Percentiles rank a stretch among this genome's conserved stretches.
Evolutionary conservation across 2,888 invertebrate genomes (phyloP).

Genomic region (Chrysodeixis includens): DNA sequence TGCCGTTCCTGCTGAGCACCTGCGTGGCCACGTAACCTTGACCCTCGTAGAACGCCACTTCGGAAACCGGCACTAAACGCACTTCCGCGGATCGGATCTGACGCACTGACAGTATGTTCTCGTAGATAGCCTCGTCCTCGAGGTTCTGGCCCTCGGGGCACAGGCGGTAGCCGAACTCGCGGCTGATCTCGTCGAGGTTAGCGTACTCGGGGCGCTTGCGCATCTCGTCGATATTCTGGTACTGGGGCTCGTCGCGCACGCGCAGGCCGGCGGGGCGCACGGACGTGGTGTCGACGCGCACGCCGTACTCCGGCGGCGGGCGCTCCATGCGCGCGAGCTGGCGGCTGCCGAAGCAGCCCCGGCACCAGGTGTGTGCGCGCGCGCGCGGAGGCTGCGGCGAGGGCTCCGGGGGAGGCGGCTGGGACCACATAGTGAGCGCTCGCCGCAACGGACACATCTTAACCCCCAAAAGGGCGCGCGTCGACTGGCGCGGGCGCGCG

Average conservation of each 20-base stretch:
- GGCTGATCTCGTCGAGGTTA: conserved; percentile 86
- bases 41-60: conserved; percentile 86
- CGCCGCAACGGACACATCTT: conserved; percentile 88
- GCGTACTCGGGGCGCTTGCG: conserved; percentile 87
- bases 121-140: conserved; percentile 87
- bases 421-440: conserved; percentile 88
- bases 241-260: conserved; percentile 85
- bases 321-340: conserved; percentile 84
- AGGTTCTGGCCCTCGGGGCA: conserved; percentile 88
- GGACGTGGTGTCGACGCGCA: conserved; percentile 81
- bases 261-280: conserved; percentile 76
- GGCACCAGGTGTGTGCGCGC: conserved; percentile 77
- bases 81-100: conserved; percentile 87
- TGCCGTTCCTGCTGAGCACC: conserved; percentile 85
- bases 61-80: conserved; percentile 86
- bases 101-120: conserved; percentile 87
- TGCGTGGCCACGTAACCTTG: conserved; percentile 87
- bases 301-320: conserved; percentile 81
- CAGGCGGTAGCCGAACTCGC: conserved; percentile 86
- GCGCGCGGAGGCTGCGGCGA: conserved; percentile 74
- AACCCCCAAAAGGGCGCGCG: conserved; percentile 89
- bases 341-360: conserved; percentile 74
- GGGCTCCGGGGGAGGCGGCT: conserved; percentile 84
- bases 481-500: conserved; percentile 87
- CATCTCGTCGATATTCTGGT: conserved; percentile 85